Conservation (phyloP, 92 coral and sea anemone genomes). For the Umimayanthus kanabou region DNA sequence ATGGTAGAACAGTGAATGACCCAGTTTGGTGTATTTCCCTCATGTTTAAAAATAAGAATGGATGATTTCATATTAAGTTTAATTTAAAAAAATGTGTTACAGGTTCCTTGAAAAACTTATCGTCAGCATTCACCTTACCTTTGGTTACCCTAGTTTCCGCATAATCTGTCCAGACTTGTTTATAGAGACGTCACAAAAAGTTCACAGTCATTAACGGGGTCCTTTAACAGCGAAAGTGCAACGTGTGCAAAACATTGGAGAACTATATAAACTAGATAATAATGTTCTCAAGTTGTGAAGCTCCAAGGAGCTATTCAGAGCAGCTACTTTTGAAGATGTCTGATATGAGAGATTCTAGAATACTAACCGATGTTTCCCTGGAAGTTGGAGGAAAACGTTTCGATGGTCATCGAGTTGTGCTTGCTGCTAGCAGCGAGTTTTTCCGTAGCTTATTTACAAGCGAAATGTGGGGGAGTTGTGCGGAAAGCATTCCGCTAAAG, state of each 20-base stretch:
- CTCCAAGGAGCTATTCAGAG: neutral
- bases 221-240: neutral
- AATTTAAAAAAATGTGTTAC: no score
- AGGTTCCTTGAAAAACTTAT: no score
- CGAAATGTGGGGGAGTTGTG: constrained; percentile 55
- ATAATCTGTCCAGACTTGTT: neutral
- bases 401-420: constrained; percentile 57
- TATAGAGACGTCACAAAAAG: neutral
- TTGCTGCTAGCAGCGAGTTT: constrained; percentile 59
- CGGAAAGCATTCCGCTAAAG: constrained; percentile 33
- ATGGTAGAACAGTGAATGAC: no score
- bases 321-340: neutral
- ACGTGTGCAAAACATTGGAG: neutral
- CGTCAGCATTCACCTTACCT: no score
- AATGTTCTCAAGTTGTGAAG: neutral
- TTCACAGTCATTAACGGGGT: neutral
- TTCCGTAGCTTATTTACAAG: constrained; percentile 60
- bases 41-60: no score
- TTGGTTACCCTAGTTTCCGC: neutral
- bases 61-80: no score
- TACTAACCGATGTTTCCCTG: constrained; percentile 40
- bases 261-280: neutral
- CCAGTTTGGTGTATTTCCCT: no score
- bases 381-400: constrained; percentile 37
- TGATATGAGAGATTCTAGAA: constrained; percentile 28